Evolutionary conservation across 1,140 invertebrate species (phyloP).

Genomic region (Stegodyphus dumicola): DNA sequence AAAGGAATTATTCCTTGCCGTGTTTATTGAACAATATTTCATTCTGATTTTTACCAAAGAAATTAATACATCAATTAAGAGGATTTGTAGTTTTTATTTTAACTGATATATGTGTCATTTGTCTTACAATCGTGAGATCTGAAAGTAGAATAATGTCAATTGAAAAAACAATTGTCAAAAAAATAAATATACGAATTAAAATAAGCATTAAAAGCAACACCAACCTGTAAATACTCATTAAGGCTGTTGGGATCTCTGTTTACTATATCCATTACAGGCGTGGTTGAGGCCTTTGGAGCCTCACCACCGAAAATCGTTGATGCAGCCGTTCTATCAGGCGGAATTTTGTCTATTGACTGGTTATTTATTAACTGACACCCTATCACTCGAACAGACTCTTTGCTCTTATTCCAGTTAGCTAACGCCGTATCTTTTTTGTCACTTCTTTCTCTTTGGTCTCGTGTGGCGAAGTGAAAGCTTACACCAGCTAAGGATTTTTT

Average conservation of each 20-base stretch:
- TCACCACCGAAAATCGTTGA: constrained; percentile 41
- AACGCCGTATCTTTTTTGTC: neutral
- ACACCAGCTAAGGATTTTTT: neutral
- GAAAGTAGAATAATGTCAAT: too few relatives aligned
- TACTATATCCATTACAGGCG: constrained; percentile 71
- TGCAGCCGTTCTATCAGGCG: constrained; percentile 18
- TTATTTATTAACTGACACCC: neutral
- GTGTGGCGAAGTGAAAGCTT: constrained; percentile 29
- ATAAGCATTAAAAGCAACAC: neutral
- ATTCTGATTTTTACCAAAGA: too few relatives aligned
- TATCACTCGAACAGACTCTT: neutral
- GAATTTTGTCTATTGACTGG: neutral
- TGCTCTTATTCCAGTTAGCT: neutral
- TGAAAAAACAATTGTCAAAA: too few relatives aligned
- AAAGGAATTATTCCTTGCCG: too few relatives aligned
- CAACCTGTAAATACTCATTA: constrained; percentile 78
- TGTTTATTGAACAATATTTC: too few relatives aligned
- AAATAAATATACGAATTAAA: neutral
- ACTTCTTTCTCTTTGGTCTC: constrained; percentile 10
- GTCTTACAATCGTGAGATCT: too few relatives aligned
- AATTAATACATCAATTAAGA: too few relatives aligned
- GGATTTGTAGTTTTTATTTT: too few relatives aligned
- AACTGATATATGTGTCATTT: too few relatives aligned
- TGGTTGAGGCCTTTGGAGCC: constrained; percentile 30
- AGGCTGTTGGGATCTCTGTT: constrained; percentile 78